Percentiles rank a stretch among this genome's conserved stretches.
These are phyloP conservation scores for Thecophora atra DNA, from an alignment of 2,888 invertebrate species.

Conservation along the genomic window DNA sequence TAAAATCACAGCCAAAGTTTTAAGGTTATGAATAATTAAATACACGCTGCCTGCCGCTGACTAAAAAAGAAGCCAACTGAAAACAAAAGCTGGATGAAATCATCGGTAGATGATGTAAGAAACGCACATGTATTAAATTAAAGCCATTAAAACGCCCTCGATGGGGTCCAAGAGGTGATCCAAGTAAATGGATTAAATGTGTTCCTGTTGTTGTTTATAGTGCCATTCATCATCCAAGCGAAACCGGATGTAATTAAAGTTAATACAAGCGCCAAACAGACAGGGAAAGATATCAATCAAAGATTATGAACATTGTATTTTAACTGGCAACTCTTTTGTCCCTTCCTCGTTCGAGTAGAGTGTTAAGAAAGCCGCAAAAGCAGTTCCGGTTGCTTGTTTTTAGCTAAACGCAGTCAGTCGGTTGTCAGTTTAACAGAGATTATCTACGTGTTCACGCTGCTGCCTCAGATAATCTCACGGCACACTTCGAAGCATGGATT, in stretches of 20 bases:
- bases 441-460: slow-evolving; percentile 26
- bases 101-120: no score
- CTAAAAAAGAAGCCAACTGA: neutral
- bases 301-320: neutral
- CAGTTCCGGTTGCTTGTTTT: neutral
- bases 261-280: neutral
- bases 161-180: no score
- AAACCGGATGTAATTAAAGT: neutral
- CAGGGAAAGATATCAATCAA: neutral
- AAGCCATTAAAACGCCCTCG: no score
- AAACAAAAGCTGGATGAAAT: no score
- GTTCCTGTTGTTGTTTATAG: no score
- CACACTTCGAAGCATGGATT: slow-evolving; percentile 13
- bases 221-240: no score
- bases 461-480: neutral
- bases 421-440: slow-evolving; percentile 26
- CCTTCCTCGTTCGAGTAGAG: neutral
- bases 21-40: slow-evolving; percentile 66
- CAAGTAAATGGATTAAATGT: no score
- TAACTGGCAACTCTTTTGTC: neutral
- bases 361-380: neutral
- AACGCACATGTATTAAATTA: no score
- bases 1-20: slow-evolving; percentile 50
- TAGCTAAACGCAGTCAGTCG: neutral
- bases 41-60: slow-evolving; percentile 6